A percentile compares a stretch with the other conserved stretches of the same genome.
These are phyloP conservation scores for human (Homo sapiens) DNA, from an alignment of 2,113 vertebrate species.

Conservation along the genomic window DNA sequence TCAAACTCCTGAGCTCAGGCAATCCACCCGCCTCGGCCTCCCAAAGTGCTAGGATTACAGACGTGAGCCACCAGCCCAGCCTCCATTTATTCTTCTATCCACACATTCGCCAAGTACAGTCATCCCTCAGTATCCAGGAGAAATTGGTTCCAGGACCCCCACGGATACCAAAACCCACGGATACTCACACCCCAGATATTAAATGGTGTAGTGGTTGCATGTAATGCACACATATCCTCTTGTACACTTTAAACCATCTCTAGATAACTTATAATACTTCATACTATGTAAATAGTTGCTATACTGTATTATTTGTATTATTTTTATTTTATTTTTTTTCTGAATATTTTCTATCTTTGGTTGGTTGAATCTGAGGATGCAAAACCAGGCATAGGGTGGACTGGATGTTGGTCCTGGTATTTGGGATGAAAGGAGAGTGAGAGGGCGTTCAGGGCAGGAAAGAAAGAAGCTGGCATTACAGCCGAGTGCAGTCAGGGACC, in stretches of 20 bases:
- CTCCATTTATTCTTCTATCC: background rate
- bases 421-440: background rate
- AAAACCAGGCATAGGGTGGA: background rate
- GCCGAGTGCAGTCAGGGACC: background rate
- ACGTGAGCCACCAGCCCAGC: no score
- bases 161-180: background rate
- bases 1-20: no score
- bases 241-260: background rate
- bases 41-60: no score
- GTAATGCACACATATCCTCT: background rate
- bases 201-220: background rate
- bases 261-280: background rate
- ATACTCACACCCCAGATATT: background rate
- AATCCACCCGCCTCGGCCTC: no score
- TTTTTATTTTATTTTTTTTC: background rate
- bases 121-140: background rate
- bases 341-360: background rate
- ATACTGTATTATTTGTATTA: background rate
- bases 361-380: background rate
- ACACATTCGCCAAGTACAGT: background rate
- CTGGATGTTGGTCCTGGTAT: background rate
- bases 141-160: background rate
- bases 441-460: background rate
- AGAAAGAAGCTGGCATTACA: background rate
- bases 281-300: background rate